Conservation (phyloP, 1,140 invertebrate species). For the Plodia interpunctella region DNA sequence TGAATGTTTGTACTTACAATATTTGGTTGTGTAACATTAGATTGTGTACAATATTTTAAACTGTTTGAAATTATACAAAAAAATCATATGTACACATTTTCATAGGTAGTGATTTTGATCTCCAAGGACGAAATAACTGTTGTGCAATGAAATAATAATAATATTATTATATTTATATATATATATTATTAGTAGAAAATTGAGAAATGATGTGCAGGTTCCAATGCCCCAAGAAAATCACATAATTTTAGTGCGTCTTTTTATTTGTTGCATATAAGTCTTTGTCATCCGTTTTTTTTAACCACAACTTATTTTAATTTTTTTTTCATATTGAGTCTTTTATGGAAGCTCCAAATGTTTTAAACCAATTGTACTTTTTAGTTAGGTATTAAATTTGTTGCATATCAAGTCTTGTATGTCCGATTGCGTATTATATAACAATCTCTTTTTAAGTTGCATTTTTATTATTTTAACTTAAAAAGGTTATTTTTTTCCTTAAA, state of each 20-base stretch:
- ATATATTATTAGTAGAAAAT: slow-evolving; percentile 19
- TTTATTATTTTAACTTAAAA: slow-evolving; percentile 33
- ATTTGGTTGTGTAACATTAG: slow-evolving; percentile 27
- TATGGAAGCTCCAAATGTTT: slow-evolving; percentile 18
- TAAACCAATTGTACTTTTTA: not conserved
- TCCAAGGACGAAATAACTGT: slow-evolving; percentile 22
- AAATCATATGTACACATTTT: slow-evolving; percentile 5
- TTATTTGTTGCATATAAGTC: slow-evolving; percentile 19
- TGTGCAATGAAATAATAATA: slow-evolving; percentile 30
- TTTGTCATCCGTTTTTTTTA: not conserved
- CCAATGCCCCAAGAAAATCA: slow-evolving; percentile 43
- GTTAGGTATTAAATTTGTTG: slow-evolving; percentile 2
- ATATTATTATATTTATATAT: slow-evolving; percentile 11
- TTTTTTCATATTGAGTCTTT: not conserved
- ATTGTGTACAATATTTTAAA: slow-evolving; percentile 19
- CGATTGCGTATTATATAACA: slow-evolving; percentile 26
- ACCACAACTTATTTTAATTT: not conserved
- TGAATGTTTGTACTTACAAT: slow-evolving; percentile 22
- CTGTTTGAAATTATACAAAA: slow-evolving; percentile 10
- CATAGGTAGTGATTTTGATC: slow-evolving; percentile 7
- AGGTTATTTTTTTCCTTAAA: not conserved
- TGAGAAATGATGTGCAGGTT: slow-evolving; percentile 52
- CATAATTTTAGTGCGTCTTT: slow-evolving; percentile 36
- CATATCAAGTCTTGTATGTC: slow-evolving; percentile 8
- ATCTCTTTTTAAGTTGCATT: slow-evolving; percentile 30